Percentiles rank a stretch among this genome's conserved stretches.
Evolutionary conservation across 1,140 invertebrate species (phyloP).

Genomic region (Zaprionus capensis): DNA sequence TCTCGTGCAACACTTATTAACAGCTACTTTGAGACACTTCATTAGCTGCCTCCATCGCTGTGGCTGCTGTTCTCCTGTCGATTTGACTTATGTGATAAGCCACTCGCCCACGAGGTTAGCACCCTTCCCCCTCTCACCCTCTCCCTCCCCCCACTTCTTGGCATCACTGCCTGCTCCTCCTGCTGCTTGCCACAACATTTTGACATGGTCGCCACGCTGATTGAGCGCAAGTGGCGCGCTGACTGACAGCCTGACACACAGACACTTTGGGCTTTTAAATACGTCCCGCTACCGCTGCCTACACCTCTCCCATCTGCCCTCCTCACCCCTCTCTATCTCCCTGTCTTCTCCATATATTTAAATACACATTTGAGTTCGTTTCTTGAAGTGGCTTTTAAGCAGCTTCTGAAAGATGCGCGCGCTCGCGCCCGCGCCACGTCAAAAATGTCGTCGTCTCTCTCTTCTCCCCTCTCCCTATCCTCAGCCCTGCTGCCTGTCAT

Average conservation of each 20-base stretch:
- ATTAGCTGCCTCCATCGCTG: constrained; percentile 48
- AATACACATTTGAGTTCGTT: constrained; percentile 37
- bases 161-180: neutral
- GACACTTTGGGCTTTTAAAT: constrained; percentile 81
- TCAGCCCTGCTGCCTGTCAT: constrained; percentile 17
- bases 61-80: constrained; percentile 38
- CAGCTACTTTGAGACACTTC: constrained; percentile 81
- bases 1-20: constrained; percentile 55
- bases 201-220: constrained; percentile 56
- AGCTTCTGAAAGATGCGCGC: constrained; percentile 66
- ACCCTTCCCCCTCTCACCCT: neutral
- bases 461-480: neutral
- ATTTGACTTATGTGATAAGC: constrained; percentile 72
- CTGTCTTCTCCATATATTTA: constrained; percentile 19
- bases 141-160: neutral
- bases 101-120: constrained; percentile 48
- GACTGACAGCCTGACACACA: constrained; percentile 72
- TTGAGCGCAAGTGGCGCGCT: constrained; percentile 75
- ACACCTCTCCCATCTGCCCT: neutral
- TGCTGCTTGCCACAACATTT: constrained; percentile 33
- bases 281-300: constrained; percentile 22
- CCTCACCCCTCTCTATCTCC: neutral
- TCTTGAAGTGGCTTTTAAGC: constrained; percentile 75
- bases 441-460: constrained; percentile 39
- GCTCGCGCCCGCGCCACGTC: constrained; percentile 35